Base-by-base conservation (phyloP, 1,140 invertebrate genomes). In the Elymnias hypermnestra region DNA sequence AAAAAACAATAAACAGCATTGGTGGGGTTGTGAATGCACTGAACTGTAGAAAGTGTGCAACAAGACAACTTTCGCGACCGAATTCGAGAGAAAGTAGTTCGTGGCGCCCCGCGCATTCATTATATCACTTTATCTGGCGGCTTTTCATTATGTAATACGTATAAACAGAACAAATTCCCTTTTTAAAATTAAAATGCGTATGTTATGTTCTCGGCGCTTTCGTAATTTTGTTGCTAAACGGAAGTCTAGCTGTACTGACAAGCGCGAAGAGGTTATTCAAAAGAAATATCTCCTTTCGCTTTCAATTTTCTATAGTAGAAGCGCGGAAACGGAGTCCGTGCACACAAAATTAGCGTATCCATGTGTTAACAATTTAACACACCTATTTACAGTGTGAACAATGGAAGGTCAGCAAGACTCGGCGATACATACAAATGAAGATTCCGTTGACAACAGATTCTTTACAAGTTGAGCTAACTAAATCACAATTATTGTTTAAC, bases 51-150 rank as follows among this genome's bases (percentile, higher is more conserved):
- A 85, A 85, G 82, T 82, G 63, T 64, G 74, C 67, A 63, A 53
- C 54, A 57, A 83, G 75, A 72, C 78, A 85, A 85, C 82, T 85
- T 85, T 85, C 82, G 75, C 78, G 78, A 66, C 78, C 78, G 77
- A 85, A 83, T 83, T 84, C 72, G 50, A 81, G 82, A 79, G 82
- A 85, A 85, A 83, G 82, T 82, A 77, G 78, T 73, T 63, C 74
- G 69, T 61, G 52, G 66, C 67, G 69, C 60, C 63, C 63, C 49
- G 50, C 68, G 72, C 67, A 76, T 78, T 71, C 67, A 78, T 84
- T 82, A 82, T 84, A 84, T 84, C 77, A 83, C 63, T 72, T 69
- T 67, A 78, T 74, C 64, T 63, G 67, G 52, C 59, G 49, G 48
- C 53, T 61, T 62, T 43, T 61, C 63, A 71, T 84, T 84, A 82